Base-by-base conservation (phyloP, 1,140 invertebrate species). In the Pogonomyrmex californicus region DNA sequence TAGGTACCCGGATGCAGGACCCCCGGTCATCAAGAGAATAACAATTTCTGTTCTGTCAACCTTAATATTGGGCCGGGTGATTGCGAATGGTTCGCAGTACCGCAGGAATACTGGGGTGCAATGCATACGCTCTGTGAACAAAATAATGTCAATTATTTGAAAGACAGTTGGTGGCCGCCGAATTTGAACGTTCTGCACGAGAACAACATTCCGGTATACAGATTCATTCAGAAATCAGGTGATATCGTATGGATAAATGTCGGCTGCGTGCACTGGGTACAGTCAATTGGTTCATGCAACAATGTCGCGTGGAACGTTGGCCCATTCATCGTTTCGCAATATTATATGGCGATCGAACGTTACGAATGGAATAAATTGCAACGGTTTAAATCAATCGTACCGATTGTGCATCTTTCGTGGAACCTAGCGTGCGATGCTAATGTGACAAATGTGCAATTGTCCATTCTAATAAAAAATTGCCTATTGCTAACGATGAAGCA, bases 1-100 rank as follows among this genome's bases (percentile, higher is more conserved):
- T 10, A 94, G 96, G 98, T 99, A 54, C 98, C 99, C 71, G 98
- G 98, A 54, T 98, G 98, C 92, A 96, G 99, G 92, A 99, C 99
- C 41, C 98, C 99, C 17, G 99, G 99, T 6, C 99, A 99, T 96
- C 99, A 99, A 95, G 99, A 99, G 94, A 99, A 99, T 94, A 99
- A 99, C 94, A 99, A 99, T 94, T 99, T 99, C 95, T 99, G 99
- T 95, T 99, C 99, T n/a, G 98, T 99, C 86, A 99, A 99, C 94
- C 99, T 99, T 70, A 99, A 99, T 94, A 99, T 99, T 93, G 99
- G 99, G 0, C 99, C 99, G n/a, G 99, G 99, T 14, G 99, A 99
- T 95, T 99, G 99, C 95, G 99, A 99, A 94, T 98, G 98, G 98
- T 99, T 99, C 95, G 99, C 98, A 66, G 99, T 99, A 41, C 98